Percentiles rank a stretch among this genome's conserved stretches.
phyloP scores from a whole-genome alignment of 2,797 vertebrate genomes.

The Chelonia mydas region DNA sequence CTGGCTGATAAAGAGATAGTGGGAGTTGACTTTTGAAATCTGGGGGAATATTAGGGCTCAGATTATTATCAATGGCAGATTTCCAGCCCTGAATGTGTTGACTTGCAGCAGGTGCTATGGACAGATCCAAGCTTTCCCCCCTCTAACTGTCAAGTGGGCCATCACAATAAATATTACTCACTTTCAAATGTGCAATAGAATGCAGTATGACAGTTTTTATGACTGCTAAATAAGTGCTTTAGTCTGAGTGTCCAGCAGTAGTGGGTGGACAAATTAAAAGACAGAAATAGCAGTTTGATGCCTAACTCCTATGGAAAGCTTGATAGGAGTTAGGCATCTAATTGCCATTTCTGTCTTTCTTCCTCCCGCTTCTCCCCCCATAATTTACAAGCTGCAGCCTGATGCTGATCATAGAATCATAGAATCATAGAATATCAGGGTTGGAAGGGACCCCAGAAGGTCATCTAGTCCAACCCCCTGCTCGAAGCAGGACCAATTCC shows the following conservation, averaged over 20 bases:
- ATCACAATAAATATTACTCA: background rate
- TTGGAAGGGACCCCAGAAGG: too few species aligned
- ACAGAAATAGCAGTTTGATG: background rate
- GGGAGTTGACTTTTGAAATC: background rate
- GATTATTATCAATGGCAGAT: background rate
- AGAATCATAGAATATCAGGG: too few species aligned
- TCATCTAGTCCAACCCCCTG: too few species aligned
- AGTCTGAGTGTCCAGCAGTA: background rate
- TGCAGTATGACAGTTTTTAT: background rate
- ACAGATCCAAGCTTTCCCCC: background rate
- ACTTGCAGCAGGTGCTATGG: background rate
- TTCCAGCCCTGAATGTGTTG: background rate
- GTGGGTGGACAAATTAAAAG: background rate
- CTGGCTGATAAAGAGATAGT: background rate
- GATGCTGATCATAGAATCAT: too few species aligned
- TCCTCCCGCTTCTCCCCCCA: too few species aligned
- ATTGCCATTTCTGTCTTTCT: too few species aligned
- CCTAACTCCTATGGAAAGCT: background rate
- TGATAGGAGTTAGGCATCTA: background rate
- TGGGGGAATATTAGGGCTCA: background rate
- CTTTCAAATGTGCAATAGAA: background rate
- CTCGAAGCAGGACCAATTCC: too few species aligned
- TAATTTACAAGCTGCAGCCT: background rate
- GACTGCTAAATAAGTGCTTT: background rate
- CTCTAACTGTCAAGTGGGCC: background rate